Evolutionary conservation across 1,140 invertebrate genomes (phyloP).

Genomic region (Zaprionus gabonicus): DNA sequence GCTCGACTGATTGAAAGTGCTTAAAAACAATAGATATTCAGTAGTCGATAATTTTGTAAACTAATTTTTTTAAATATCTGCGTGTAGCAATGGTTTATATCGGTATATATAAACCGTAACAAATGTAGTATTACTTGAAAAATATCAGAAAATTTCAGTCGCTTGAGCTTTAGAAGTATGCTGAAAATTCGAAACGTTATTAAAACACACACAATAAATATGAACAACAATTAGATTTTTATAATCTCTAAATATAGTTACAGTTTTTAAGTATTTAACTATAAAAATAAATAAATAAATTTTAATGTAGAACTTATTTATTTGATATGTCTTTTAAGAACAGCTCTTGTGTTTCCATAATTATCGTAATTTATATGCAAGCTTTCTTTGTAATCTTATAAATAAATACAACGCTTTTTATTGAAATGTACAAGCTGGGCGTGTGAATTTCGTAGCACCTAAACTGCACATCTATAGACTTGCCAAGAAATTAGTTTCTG

Average conservation of each 20-base stretch:
- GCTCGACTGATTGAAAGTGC: constrained; percentile 83
- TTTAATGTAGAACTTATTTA: constrained; percentile 83
- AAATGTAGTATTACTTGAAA: constrained; percentile 32
- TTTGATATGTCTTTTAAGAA: constrained; percentile 81
- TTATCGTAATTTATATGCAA: constrained; percentile 82
- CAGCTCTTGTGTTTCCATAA: constrained; percentile 82
- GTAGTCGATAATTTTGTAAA: constrained; percentile 68
- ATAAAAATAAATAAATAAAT: constrained; percentile 83
- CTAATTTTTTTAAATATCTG: constrained; percentile 63
- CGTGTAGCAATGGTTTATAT: constrained; percentile 36
- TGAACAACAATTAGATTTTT: constrained; percentile 79
- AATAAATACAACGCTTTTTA: constrained; percentile 82
- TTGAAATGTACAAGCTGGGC: constrained; percentile 63
- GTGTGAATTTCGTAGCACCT: not conserved
- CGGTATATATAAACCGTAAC: constrained; percentile 25
- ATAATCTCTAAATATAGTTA: constrained; percentile 81
- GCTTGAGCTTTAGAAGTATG: constrained; percentile 81
- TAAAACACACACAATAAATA: constrained; percentile 62
- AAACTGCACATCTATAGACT: not conserved
- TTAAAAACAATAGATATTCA: constrained; percentile 41
- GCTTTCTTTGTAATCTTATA: constrained; percentile 81
- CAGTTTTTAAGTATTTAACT: constrained; percentile 80
- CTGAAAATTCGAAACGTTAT: constrained; percentile 48
- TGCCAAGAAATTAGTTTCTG: not conserved
- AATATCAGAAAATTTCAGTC: constrained; percentile 66